Percentiles rank a stretch among this genome's conserved stretches.
phyloP scores from a whole-genome alignment of 2,797 vertebrate species.

The Halcyon smyrnensis region DNA sequence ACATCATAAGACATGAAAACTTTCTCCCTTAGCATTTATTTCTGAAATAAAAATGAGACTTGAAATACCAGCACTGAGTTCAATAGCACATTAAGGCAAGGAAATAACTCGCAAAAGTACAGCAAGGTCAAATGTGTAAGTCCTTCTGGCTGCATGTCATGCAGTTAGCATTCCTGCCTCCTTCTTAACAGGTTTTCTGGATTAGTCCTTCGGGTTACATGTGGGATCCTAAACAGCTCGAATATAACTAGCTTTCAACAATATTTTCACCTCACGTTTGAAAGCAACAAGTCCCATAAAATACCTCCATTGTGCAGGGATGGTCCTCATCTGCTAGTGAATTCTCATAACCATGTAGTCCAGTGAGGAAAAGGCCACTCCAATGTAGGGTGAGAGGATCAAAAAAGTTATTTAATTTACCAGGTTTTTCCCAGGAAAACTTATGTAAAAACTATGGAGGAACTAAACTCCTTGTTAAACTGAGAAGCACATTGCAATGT shows the following conservation, averaged over 20 bases:
- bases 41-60: not conserved
- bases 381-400: not conserved
- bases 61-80: not conserved
- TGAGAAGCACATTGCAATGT: not conserved
- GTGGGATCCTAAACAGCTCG: not conserved
- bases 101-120: not conserved
- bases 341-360: not conserved
- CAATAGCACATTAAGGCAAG: not conserved
- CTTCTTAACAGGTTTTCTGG: not conserved
- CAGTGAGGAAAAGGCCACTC: not conserved
- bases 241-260: not conserved
- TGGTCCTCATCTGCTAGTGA: slow-evolving; percentile 34
- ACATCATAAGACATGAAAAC: not conserved
- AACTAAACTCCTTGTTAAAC: not conserved
- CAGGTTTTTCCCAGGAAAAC: slow-evolving; percentile 8
- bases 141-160: not conserved
- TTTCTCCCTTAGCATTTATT: not conserved
- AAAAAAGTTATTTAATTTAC: not conserved
- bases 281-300: not conserved
- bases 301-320: slow-evolving; percentile 36
- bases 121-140: slow-evolving; percentile 51
- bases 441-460: not conserved
- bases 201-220: not conserved
- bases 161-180: not conserved
- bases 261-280: not conserved